A percentile compares a stretch with the other conserved stretches of the same genome.
phyloP scores from a whole-genome alignment of 2,113 vertebrate species.

The Notiomystis cincta region DNA sequence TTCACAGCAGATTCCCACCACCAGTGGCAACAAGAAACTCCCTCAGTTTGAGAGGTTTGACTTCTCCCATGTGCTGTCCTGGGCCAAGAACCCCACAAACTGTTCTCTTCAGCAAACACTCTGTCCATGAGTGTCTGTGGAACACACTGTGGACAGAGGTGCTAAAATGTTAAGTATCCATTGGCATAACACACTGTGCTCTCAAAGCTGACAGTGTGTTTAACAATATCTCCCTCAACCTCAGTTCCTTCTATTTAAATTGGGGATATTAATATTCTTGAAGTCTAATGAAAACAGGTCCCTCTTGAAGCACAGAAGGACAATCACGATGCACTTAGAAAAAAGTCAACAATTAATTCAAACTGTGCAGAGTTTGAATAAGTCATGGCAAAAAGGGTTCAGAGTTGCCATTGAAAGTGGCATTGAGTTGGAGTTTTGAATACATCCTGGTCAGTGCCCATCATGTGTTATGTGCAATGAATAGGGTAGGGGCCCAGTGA shows the following conservation, averaged over 20 bases:
- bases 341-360: not conserved
- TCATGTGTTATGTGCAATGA: fast-evolving
- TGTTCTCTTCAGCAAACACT: not conserved
- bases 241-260: not conserved
- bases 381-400: not conserved
- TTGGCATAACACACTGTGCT: not conserved
- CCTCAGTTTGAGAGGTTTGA: not conserved
- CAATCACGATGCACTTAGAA: not conserved
- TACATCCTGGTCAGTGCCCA: not conserved
- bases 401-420: not conserved
- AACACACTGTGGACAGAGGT: not conserved
- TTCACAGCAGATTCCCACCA: not conserved
- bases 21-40: not conserved
- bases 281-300: not conserved
- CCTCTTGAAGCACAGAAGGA: not conserved
- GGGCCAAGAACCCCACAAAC: not conserved
- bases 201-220: not conserved
- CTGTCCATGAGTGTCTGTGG: not conserved
- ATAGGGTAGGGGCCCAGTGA: not conserved
- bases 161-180: not conserved
- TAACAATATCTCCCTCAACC: not conserved
- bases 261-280: not conserved
- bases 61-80: not conserved
- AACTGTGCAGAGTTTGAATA: not conserved
- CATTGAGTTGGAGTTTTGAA: not conserved